These are phyloP conservation scores for Anolis sagrei DNA, from an alignment of 2,113 vertebrate genomes.

Conservation along the genomic window DNA sequence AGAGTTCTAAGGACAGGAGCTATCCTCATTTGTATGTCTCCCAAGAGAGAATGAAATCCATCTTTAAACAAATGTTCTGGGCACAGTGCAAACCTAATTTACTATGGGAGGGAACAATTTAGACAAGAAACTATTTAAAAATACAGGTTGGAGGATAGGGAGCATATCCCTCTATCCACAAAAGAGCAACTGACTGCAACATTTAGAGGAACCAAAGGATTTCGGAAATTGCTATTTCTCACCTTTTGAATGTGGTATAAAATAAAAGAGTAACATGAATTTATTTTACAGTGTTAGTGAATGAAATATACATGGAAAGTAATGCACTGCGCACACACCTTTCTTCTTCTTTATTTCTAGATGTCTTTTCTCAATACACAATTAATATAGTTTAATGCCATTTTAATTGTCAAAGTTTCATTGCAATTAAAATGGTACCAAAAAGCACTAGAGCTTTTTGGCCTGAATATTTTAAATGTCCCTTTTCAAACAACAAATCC, in stretches of 20 bases:
- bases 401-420: too few relatives aligned
- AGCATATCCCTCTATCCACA: not conserved
- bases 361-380: too few relatives aligned
- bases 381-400: too few relatives aligned
- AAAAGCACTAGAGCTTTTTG: too few relatives aligned
- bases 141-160: not conserved
- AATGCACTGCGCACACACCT: not conserved
- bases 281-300: not conserved
- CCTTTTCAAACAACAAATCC: too few relatives aligned
- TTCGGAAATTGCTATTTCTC: slow-evolving; percentile 6
- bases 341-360: not conserved
- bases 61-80: slow-evolving; percentile 47
- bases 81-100: slow-evolving; percentile 50
- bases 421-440: too few relatives aligned
- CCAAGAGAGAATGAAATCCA: slow-evolving; percentile 49
- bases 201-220: not conserved
- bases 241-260: not conserved
- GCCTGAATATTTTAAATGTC: too few relatives aligned
- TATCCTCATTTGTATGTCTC: not conserved
- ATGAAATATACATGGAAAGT: not conserved
- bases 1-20: not conserved
- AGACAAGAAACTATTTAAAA: slow-evolving; percentile 46
- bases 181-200: not conserved
- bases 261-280: not conserved
- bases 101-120: slow-evolving; percentile 39